These are phyloP conservation scores for Cheilosia soror DNA, from an alignment of 2,888 invertebrate species.

Conservation along the genomic window DNA sequence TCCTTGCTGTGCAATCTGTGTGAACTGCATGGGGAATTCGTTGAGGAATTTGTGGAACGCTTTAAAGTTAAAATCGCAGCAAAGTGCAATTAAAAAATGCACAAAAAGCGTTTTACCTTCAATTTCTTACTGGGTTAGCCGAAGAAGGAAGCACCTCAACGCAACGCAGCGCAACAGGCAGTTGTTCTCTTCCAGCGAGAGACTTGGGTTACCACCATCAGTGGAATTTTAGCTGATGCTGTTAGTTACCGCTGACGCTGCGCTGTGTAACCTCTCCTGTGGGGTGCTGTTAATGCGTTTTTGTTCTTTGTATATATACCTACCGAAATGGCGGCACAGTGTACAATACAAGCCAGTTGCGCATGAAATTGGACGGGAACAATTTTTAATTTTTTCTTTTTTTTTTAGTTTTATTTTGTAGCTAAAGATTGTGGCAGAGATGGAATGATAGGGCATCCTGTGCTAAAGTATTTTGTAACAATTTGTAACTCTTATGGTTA, in stretches of 20 bases:
- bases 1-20: conserved; percentile 67
- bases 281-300: conserved; percentile 71
- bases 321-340: conserved; percentile 59
- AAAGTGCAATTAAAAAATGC: conserved; percentile 75
- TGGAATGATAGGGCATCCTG: conserved; percentile 74
- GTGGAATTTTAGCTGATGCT: conserved; percentile 66
- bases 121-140: conserved; percentile 56
- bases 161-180: conserved; percentile 16
- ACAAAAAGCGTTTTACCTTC: conserved; percentile 70
- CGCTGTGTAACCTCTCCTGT: conserved; percentile 51
- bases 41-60: conserved; percentile 66
- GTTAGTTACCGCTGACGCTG: conserved; percentile 37
- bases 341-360: conserved; percentile 36
- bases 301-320: conserved; percentile 26
- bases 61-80: conserved; percentile 75
- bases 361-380: conserved; percentile 52
- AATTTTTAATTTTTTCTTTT: conserved; percentile 30
- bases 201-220: conserved; percentile 49
- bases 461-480: conserved; percentile 82
- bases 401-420: conserved; percentile 24
- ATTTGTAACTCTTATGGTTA: conserved; percentile 79
- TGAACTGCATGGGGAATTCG: conserved; percentile 64
- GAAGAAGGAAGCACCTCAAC: conserved; percentile 54
- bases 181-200: conserved; percentile 9
- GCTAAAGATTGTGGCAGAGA: conserved; percentile 52